Base-by-base conservation (phyloP, 2,113 vertebrate species). In the Lagopus leucura region DNA sequence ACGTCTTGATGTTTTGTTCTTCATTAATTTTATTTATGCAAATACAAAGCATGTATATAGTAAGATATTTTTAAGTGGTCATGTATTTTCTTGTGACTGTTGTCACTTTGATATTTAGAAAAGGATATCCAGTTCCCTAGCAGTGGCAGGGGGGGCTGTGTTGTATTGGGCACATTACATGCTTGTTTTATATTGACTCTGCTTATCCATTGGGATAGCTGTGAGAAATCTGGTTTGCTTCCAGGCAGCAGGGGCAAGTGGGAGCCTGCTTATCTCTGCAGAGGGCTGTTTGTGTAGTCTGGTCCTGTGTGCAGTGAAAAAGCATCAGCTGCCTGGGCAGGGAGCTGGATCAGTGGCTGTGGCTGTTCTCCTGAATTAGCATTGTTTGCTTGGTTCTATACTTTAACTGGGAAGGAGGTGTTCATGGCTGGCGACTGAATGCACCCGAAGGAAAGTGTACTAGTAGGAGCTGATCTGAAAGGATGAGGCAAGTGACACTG, bases 261-360 rank as follows among this genome's bases (percentile, higher is more conserved):
- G 14, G 63, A 92, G 66, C 40, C 45, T 12, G 50, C 60, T 71
- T 74, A 78, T 86, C 60, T 94, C 61, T 84, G 77, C 63, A 86
- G 85, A 83, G 80, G 83, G 43, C 58, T 83, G 54, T 89, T 95
- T 74, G 89, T 92, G 54, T 74, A 36, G 72, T 88, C 83, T 67
- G 74, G 77, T 52, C 52, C 55, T 42, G 52, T 92, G 73, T 91
- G 61, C 83, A 36, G 90, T 76, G 90, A 89, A 89, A 72, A 71
- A 89, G 84, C 70, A 76, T 71, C 80, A 91, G 45, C 69, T 90
- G 78, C 52, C 72, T 85, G 72, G 57, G 42, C 86, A 83, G 76
- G 55, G 85, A 92, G 67, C 69, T 75, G 30, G 45, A 1, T 40
- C 8, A 0, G 34, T 43, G 69, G 63, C 76, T 45, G 38, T 61